These are phyloP conservation scores for Drosophila demipolita DNA, from an alignment of 2,888 invertebrate species.

Conservation along the genomic window DNA sequence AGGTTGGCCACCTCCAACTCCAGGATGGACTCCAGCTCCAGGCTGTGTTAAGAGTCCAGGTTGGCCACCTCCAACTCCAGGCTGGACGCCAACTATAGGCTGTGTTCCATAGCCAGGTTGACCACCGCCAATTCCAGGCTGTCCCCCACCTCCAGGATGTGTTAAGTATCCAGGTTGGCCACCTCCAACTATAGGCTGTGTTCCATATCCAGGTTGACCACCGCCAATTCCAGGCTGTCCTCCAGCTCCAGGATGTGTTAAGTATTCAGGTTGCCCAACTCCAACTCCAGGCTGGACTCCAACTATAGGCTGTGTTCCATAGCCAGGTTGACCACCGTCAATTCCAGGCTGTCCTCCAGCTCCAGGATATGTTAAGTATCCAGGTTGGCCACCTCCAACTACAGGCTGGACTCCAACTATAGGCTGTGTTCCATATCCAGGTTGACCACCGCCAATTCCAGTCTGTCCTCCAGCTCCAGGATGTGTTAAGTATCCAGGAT, in stretches of 20 bases:
- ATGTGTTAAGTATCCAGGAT: not conserved
- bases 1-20: slow-evolving; percentile 21
- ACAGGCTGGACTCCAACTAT: not conserved
- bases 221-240: slow-evolving; percentile 22
- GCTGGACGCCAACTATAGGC: slow-evolving; percentile 24
- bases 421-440: slow-evolving; percentile 26
- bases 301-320: slow-evolving; percentile 19
- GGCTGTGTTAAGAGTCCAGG: slow-evolving; percentile 21
- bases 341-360: slow-evolving; percentile 4
- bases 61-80: slow-evolving; percentile 33
- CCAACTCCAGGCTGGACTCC: slow-evolving; percentile 31
- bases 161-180: slow-evolving; percentile 9
- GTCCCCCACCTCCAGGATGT: not conserved
- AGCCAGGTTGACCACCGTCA: slow-evolving; percentile 31
- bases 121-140: not conserved
- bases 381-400: slow-evolving; percentile 27
- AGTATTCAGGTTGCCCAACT: not conserved
- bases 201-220: slow-evolving; percentile 13
- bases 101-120: slow-evolving; percentile 15
- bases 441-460: slow-evolving; percentile 24
- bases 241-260: slow-evolving; percentile 8
- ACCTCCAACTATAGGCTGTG: slow-evolving; percentile 3
- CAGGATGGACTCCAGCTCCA: slow-evolving; percentile 35
- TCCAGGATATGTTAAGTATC: slow-evolving; percentile 28
- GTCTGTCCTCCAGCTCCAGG: slow-evolving; percentile 13